These are phyloP conservation scores for Holothuria leucospilota DNA, from an alignment of 53 echinoderm and acorn worm genomes.

Conservation along the genomic window DNA sequence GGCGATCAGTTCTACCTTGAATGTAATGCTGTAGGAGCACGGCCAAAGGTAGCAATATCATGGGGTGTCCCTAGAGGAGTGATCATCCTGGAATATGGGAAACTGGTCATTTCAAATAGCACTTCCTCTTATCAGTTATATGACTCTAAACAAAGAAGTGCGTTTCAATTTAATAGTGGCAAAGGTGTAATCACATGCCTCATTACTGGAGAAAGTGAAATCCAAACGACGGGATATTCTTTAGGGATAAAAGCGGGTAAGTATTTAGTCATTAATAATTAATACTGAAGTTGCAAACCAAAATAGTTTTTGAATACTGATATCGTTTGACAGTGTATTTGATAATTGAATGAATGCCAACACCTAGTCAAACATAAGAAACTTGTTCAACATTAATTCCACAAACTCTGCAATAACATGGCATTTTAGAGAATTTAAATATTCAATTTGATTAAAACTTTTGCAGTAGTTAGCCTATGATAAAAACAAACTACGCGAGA, in stretches of 20 bases:
- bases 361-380: too few relatives aligned
- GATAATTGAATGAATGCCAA: too few relatives aligned
- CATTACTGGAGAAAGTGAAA: neutral
- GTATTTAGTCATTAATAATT: neutral
- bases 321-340: too few relatives aligned
- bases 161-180: neutral
- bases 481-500: too few relatives aligned
- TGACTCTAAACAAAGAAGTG: neutral
- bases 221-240: neutral
- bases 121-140: neutral
- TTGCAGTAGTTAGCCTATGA: too few relatives aligned
- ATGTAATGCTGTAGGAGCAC: slow-evolving; percentile 5
- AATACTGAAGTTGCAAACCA: neutral
- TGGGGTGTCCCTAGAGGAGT: neutral
- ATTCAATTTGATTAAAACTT: too few relatives aligned
- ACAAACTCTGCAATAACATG: too few relatives aligned
- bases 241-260: neutral
- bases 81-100: neutral
- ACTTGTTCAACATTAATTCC: too few relatives aligned
- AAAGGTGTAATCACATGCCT: neutral
- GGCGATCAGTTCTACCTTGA: neutral
- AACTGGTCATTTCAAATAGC: neutral
- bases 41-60: neutral
- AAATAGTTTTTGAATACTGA: neutral
- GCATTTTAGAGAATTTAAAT: too few relatives aligned